Base-by-base conservation (phyloP, 2,888 invertebrate species). In the Spatulosminthurus flaviceps region DNA sequence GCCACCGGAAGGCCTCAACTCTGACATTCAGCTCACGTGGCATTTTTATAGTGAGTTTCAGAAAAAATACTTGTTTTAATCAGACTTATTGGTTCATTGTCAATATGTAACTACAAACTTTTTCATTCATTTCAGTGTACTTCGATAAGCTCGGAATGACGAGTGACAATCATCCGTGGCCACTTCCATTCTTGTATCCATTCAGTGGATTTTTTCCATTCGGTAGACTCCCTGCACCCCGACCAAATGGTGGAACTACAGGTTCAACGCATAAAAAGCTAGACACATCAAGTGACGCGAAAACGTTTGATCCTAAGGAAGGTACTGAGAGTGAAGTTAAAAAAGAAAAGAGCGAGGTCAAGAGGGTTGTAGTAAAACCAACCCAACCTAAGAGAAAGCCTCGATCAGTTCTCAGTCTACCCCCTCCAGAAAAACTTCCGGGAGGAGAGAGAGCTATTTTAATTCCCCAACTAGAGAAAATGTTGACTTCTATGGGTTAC, bases 71-170 rank as follows among this genome's bases (percentile, higher is more conserved):
- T n/a, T n/a, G n/a, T n/a, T n/a, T n/a, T n/a, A n/a, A n/a, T n/a
- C n/a, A n/a, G n/a, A n/a, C n/a, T n/a, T n/a, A n/a, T n/a, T n/a
- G n/a, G n/a, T n/a, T n/a, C n/a, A n/a, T 67, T 67, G 22, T 24
- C 67, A 67, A 13, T 29, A 28, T 13, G 34, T 34, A 34, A 34
- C 34, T 34, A 34, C 4, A 34, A 34, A 7, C 5, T 34, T 4
- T 34, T 34, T 34, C 34, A 34, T 7, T 34, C 9, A 7, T 21
- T 69, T 26, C 43, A 84, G 84, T 84, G 77, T 79, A 80, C 60
- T 81, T 80, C 66, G 85, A 85, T 74, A 83, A 84, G 51, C n/a
- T 84, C 75, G 84, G 83, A 61, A 81, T 80, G 76, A 84, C 84
- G 0, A 51, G 77, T 22, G 81, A 81, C 22, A 72, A 77, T n/a